Base-by-base conservation (phyloP, 23 tunicate species). In the Oikopleura dioica region DNA sequence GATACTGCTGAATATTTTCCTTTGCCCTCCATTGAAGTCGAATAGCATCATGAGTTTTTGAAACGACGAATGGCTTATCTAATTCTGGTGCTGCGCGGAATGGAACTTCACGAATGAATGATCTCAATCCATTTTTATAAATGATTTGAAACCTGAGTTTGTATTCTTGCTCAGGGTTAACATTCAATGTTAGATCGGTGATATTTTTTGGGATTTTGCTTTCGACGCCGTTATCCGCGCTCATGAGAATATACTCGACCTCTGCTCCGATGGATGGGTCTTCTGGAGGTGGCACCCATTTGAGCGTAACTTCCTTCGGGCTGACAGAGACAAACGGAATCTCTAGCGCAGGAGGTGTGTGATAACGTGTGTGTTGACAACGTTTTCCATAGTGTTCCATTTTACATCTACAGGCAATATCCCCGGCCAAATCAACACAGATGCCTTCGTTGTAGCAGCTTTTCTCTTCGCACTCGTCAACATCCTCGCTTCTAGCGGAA, bases 251-350 rank as follows among this genome's bases (percentile, higher is more conserved):
- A 63, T 28, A 12, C 26, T 63, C 72, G 26, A 63, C 33, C 72
- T 12, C 2, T 2, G 72, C 72, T 24, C 72, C 72, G 72, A 63
- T 63, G 16, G 72, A 21, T 63, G 72, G 72, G 26, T 63, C 72
- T 63, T 63, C 72, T 63, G 72, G 72, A 2, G 72, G 72, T 63
- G 30, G 72, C 16, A 63, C 26, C 72, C 72, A 63, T 63, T 63
- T 63, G 2, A 63, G 16, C 5, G 4, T 24, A 2, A 63, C 72
- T 12, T 63, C 72, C 16, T 21, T 2, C 33, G 72, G 30, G 26
- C 5, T 63, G 5, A 63, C 72, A 16, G 72, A 23, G 2, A 28
- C 26, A 63, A 63, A 23, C 33, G 72, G 72, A 63, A 63, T 63
- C 26, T 63, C 72, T 5, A 63, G 33, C 26, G 16, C 26, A 12